Base-by-base conservation (phyloP, 1,140 invertebrate genomes). In the Maconellicoccus hirsutus region DNA sequence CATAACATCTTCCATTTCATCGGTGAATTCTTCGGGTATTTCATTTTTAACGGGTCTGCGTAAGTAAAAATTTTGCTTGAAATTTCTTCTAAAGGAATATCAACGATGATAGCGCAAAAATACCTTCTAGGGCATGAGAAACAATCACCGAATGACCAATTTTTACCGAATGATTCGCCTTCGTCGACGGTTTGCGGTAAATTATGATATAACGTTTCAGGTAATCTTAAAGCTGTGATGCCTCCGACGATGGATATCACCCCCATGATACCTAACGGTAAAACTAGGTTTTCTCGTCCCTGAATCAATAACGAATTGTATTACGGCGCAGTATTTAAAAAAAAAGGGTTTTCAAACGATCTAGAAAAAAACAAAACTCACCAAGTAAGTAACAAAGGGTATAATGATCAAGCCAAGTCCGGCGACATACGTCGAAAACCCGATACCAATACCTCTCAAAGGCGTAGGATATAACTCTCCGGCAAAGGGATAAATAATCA, bases 401-500 rank as follows among this genome's bases (percentile, higher is more conserved):
- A 96, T 93, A 42, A 94, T 88, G 73, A 94, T 91, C 14, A 94
- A 81, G 25, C 91, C 92, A 72, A 93, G 79, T 21, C 91, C 91
- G 22, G 90, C 91, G 71, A 94, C 88, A 77, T 94, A 93, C 19
- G 91, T 90, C 1, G 90, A 92, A 39, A 90, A 88, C n/a, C 91
- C 91, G 73, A 94, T 93, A 12, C 92, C 92, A 29, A 94, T 81
- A 1, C 91, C 92, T 73, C 91, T 84, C 21, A 92, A 82, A 79
- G 92, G 88, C 1, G 91, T 93, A 0, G 92, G 92, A 79, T 93
- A 93, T 14, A 94, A 79, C 81, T 94, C 92, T 2, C 91, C 91
- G 75, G 92, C 91, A 78, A 93, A 93, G 0, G 92, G 90, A 79
- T 94, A 94, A 73, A 95, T 91, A 19, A 94, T 91, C 25, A 93